Evolutionary conservation across 2,113 vertebrate species (phyloP), one percentile per base, ranked within the genome.

Genomic region (Picathartes gymnocephalus): DNA sequence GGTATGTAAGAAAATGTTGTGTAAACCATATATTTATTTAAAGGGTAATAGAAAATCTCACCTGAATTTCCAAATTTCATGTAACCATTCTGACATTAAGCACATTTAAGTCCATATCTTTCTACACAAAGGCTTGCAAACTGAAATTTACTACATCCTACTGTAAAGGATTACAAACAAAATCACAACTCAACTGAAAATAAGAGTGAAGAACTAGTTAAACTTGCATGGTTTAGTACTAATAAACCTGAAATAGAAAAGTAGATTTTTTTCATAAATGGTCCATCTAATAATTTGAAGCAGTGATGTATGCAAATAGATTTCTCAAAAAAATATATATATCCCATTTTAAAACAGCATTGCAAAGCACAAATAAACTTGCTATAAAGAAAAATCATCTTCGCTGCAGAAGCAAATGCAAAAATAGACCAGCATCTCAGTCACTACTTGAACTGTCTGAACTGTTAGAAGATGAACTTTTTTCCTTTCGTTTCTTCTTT

Each of bases 361-460:
- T 71, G 81, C 65, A 78, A 96, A 96, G 91, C 87, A 87, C 93
- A 96, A 96, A 89, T 91, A 94, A 66, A 80, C 35, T 33, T 69
- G 18, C 72, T 69, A 22, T 83, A 85, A 92, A 95, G 25, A 23
- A 87, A 93, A 74, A 91, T 82, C 44, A 70, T 56, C 37, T 65
- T 65, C 45, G 53, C 33, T 68, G 48, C 42, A 74, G 39, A 89
- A 81, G 19, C 68, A 6, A 84, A 73, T 8, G 12, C 50, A 88
- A 85, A 87, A 86, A 69, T 24, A 92, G 23, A 76, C 10, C 23
- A 94, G 62, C 85, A 86, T n/a, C 37, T 98, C 91, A 99, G 96
- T 99, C 98, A 94, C 97, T 98, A 96, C 98, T 98, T 24, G 98
- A 98, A 42, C 98, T 98, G 45, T 97, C 97, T 66, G 98, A 99